Evolutionary conservation across 2,113 vertebrate species (phyloP).

Genomic region (Ptyas mucosa): DNA sequence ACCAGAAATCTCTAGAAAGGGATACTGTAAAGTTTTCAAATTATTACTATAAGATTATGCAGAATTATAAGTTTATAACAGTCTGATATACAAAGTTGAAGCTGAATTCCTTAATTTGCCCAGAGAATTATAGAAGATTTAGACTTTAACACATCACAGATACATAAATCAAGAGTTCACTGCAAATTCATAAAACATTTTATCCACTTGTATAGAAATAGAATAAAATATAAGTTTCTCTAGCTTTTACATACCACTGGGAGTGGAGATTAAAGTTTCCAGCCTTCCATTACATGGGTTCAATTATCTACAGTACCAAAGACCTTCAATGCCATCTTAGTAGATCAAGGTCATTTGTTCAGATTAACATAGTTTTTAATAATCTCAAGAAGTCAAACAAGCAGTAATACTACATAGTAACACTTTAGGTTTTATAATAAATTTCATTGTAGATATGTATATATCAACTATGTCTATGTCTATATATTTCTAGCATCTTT

Average conservation of each 20-base stretch:
- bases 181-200: not conserved
- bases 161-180: not conserved
- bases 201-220: not conserved
- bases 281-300: not conserved
- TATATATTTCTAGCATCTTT: constrained; percentile 1
- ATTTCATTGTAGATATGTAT: not conserved
- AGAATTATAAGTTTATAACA: not conserved
- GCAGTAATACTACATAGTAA: not conserved
- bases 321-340: not conserved
- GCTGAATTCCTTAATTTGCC: not conserved
- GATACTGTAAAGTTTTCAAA: not conserved
- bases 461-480: not conserved
- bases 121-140: not conserved
- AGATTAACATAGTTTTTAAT: not conserved
- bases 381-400: not conserved
- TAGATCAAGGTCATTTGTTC: not conserved
- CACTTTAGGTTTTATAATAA: constrained; percentile 1
- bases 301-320: not conserved
- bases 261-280: not conserved
- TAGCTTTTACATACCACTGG: not conserved
- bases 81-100: not conserved
- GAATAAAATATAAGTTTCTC: not conserved
- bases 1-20: not conserved
- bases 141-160: not conserved
- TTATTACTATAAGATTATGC: not conserved